phyloP scores from a whole-genome alignment of 2,888 invertebrate genomes.

The Hydropsyche betteni region DNA sequence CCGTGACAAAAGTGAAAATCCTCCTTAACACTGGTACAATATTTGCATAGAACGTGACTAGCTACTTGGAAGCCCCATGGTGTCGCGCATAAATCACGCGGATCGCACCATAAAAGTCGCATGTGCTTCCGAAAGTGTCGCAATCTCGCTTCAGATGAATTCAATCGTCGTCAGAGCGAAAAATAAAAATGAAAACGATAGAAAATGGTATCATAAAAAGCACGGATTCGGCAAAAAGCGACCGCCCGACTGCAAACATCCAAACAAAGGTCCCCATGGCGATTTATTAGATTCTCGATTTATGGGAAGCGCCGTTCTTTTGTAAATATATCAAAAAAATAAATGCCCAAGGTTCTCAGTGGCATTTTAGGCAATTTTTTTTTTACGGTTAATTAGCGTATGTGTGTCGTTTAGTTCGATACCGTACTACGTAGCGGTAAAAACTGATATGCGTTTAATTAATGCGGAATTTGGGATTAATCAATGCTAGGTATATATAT shows the following conservation, averaged over 20 bases:
- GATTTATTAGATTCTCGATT: neutral
- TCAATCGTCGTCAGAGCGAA: neutral
- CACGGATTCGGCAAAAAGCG: no score
- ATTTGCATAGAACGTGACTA: neutral
- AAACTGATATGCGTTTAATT: neutral
- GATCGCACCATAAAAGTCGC: slow-evolving; percentile 23
- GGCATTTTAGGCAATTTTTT: no score
- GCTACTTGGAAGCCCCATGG: neutral
- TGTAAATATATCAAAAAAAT: no score
- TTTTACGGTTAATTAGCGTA: neutral
- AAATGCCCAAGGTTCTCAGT: no score
- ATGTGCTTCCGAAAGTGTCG: slow-evolving; percentile 15
- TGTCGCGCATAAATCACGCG: slow-evolving; percentile 19
- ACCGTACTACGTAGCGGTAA: slow-evolving; percentile 15
- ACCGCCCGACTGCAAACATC: no score
- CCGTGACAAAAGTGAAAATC: slow-evolving; percentile 25
- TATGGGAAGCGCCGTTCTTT: neutral
- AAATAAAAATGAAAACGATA: neutral
- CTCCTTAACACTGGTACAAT: neutral
- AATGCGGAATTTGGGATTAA: no score
- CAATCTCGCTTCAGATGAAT: slow-evolving; percentile 14
- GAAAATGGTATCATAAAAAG: neutral
- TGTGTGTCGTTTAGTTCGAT: slow-evolving; percentile 1
- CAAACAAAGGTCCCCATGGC: neutral
- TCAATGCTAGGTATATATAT: no score